Base-by-base conservation (phyloP, 2,113 vertebrate species). In the Burhinus bistriatus region DNA sequence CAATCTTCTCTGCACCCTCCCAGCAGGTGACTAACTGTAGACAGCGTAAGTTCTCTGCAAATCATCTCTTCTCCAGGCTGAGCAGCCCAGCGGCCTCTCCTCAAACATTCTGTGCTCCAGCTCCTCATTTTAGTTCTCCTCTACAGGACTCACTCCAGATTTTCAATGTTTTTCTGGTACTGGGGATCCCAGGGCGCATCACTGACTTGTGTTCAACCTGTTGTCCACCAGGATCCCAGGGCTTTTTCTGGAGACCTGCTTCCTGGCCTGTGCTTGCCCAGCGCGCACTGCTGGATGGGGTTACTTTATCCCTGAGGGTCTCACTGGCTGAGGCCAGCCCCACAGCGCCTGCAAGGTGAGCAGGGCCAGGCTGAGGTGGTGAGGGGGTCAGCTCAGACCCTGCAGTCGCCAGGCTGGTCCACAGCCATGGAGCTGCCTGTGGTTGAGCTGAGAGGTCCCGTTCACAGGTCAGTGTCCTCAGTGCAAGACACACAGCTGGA, bases 271-370 rank as follows among this genome's bases (percentile, higher is more conserved):
- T 15, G 8, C 40, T 57, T 54, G 49, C 34, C 58, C 36, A 13
- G 21, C 0, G 2, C 17, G 23, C 38, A 4, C 32, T 45, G 23
- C 29, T 7, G 3, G 57, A 11, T 2, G 45, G 21, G 23, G 18
- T 71, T 38, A 18, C 15, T 62, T 36, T n/a, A 52, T 32, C 34
- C 42, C 54, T 1, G 2, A 1, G 34, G 34, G 25, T 51, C 49
- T 51, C 49, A 51, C 49, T 51, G 49, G 49, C 22, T 51, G 49
- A 22, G 22, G 49, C 49, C 49, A 51, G 49, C 23, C 49, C 49
- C 22, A 13, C 22, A 51, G 49, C 12, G 7, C 49, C 49, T 51
- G 49, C 49, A 51, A 51, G 49, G 49, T 25, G 49, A 51, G 22
- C 49, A 51, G 49, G 49, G 12, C 49, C 12, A 23, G 49, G 49